Conservation (phyloP, 2,797 vertebrate genomes). For the Anomalospiza imberbis region DNA sequence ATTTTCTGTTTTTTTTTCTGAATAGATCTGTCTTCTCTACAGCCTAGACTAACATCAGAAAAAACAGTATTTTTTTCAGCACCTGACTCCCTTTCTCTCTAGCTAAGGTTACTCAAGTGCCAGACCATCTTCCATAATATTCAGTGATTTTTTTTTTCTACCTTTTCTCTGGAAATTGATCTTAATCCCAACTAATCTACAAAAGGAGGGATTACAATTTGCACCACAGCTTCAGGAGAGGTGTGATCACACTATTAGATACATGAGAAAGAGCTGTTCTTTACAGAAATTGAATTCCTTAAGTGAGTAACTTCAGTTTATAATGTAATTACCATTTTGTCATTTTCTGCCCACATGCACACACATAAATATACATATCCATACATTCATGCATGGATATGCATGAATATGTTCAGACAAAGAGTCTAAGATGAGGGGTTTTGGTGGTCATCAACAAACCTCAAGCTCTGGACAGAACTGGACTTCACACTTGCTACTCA, state of each 20-base stretch:
- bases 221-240: not conserved
- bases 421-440: not conserved
- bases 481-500: not conserved
- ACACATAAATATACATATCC: accelerated
- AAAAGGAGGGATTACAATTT: not conserved
- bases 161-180: not conserved
- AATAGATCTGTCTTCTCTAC: not conserved
- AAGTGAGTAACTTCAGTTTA: not conserved
- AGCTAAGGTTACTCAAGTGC: accelerated
- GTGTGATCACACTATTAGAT: not conserved
- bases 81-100: not conserved
- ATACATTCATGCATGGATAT: accelerated
- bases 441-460: not conserved
- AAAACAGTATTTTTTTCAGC: not conserved
- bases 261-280: not conserved
- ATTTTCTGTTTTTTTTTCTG: not conserved
- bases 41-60: not conserved
- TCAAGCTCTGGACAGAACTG: not conserved
- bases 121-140: not conserved
- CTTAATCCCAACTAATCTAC: not conserved
- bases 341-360: not conserved
- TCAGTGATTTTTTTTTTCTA: not conserved
- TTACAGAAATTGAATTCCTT: not conserved
- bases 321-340: not conserved
- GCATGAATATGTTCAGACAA: not conserved